These are phyloP conservation scores for Dasyornis broadbenti DNA, from an alignment of 2,113 vertebrate genomes.

Conservation along the genomic window DNA sequence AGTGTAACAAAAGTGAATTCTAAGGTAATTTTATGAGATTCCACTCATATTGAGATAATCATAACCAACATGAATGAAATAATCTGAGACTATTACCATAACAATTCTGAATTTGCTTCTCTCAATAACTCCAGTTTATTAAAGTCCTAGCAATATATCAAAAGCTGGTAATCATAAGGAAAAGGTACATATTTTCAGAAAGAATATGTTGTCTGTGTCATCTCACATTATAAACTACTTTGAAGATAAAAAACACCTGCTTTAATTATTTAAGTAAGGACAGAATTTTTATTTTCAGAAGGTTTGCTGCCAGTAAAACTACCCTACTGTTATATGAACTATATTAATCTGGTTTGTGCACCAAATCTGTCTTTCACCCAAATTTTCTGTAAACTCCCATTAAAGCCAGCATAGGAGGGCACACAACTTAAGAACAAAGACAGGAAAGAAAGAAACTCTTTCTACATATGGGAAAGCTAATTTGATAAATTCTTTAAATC, in stretches of 20 bases:
- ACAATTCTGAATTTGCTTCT: background rate
- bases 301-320: background rate
- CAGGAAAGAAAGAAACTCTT: background rate
- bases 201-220: background rate
- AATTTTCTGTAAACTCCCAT: background rate
- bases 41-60: background rate
- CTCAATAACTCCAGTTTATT: background rate
- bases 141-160: background rate
- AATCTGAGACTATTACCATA: background rate
- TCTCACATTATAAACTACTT: background rate
- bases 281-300: background rate
- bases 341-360: background rate
- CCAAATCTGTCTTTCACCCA: background rate
- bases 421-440: background rate
- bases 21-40: background rate
- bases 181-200: background rate
- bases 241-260: background rate
- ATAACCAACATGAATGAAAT: background rate
- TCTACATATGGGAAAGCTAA: background rate
- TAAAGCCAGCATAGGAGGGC: background rate
- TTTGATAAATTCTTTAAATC: background rate
- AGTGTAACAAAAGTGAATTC: background rate
- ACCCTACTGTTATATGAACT: background rate
- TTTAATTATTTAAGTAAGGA: background rate
- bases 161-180: background rate